Conservation (phyloP, 1,140 invertebrate species). For the Yoshiicerus persimilis region DNA sequence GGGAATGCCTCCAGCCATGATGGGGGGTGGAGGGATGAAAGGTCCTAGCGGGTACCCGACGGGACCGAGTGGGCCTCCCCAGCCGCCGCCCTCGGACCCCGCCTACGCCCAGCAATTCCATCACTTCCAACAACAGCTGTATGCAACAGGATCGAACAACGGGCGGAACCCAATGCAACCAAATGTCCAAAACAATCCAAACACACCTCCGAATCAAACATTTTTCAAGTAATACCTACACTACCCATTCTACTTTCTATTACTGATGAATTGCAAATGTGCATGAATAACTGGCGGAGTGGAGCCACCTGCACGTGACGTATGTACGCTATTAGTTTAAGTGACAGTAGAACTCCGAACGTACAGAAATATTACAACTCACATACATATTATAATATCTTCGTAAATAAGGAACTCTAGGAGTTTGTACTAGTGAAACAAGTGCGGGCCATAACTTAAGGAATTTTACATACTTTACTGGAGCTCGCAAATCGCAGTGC, state of each 20-base stretch:
- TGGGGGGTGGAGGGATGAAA: constrained; percentile 49
- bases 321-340: not conserved
- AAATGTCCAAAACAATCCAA: constrained; percentile 46
- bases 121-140: constrained; percentile 91
- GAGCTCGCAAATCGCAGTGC: constrained; percentile 1
- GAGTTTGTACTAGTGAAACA: constrained; percentile 13
- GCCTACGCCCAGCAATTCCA: constrained; percentile 93
- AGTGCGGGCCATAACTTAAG: constrained; percentile 9
- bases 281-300: not conserved
- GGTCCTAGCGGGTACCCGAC: constrained; percentile 55
- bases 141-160: constrained; percentile 66
- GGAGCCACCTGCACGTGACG: not conserved
- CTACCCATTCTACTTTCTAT: constrained; percentile 5
- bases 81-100: constrained; percentile 68
- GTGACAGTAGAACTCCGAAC: not conserved
- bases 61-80: constrained; percentile 41
- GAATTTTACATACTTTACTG: not conserved
- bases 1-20: constrained; percentile 38
- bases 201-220: constrained; percentile 46
- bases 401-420: not conserved
- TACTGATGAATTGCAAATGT: not conserved
- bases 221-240: constrained; percentile 47
- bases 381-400: not conserved
- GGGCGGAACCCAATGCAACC: constrained; percentile 47
- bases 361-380: not conserved